Conservation (phyloP, 1,140 invertebrate genomes). For the Drosophila insularis region DNA sequence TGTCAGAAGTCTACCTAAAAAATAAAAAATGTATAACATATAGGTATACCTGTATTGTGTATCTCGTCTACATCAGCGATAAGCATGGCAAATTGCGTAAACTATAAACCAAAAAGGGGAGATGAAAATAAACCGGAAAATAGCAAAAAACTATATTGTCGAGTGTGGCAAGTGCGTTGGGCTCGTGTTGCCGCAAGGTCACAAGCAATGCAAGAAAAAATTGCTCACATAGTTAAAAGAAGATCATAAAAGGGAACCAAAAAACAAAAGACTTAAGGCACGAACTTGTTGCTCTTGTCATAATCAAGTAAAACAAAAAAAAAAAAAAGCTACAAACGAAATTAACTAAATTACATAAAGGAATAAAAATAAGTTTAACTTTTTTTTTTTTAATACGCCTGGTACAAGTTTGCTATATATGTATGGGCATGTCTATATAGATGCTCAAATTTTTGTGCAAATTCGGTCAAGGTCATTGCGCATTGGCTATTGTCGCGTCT, state of each 20-base stretch:
- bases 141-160: conserved; percentile 5
- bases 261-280: conserved; percentile 61
- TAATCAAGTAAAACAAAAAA: neutral
- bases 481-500: conserved; percentile 17
- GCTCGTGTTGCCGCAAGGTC: conserved; percentile 44
- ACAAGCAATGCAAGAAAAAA: conserved; percentile 44
- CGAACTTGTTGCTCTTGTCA: conserved; percentile 48
- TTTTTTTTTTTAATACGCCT: neutral
- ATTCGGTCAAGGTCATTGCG: conserved; percentile 36
- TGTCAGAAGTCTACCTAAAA: conserved; percentile 1
- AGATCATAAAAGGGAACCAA: conserved; percentile 5
- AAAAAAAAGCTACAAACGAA: neutral
- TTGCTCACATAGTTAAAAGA: conserved; percentile 26
- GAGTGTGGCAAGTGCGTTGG: conserved; percentile 29
- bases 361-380: conserved; percentile 12
- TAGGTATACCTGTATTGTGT: neutral
- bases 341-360: conserved; percentile 17
- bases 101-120: neutral
- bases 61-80: conserved; percentile 5
- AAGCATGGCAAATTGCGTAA: conserved; percentile 48
- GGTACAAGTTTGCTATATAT: neutral
- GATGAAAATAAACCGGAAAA: conserved; percentile 28
- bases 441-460: conserved; percentile 23
- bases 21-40: neutral
- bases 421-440: neutral